phyloP scores from a whole-genome alignment of 2,888 invertebrate species.

The Amitus sp. region DNA sequence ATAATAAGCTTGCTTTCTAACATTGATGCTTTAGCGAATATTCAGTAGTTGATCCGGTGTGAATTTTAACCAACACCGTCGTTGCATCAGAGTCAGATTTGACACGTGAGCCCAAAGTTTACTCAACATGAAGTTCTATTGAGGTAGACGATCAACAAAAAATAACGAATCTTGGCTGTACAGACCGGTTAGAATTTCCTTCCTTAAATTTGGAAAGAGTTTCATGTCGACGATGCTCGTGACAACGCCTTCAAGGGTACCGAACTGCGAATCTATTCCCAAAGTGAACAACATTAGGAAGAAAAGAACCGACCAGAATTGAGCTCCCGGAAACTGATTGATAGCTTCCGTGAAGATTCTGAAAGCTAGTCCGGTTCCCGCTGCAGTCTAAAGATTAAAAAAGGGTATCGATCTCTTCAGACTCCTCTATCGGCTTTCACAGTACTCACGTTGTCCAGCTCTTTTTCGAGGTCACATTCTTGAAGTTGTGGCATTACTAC shows the following conservation, averaged over 20 bases:
- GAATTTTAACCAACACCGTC: too few relatives aligned
- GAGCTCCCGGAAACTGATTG: slow-evolving; percentile 96
- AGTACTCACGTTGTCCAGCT: slow-evolving; percentile 84
- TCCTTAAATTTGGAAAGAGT: slow-evolving; percentile 88
- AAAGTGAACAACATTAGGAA: slow-evolving; percentile 97
- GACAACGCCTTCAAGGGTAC: slow-evolving; percentile 94
- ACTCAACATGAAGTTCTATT: too few relatives aligned
- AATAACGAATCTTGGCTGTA: neutral
- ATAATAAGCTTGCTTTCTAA: too few relatives aligned
- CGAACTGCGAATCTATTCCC: slow-evolving; percentile 97
- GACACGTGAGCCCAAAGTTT: too few relatives aligned
- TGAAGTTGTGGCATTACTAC: slow-evolving; percentile 76
- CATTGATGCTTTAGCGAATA: too few relatives aligned
- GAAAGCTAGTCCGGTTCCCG: slow-evolving; percentile 95
- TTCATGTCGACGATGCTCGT: slow-evolving; percentile 97
- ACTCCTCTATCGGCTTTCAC: neutral
- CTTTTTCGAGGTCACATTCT: slow-evolving; percentile 84
- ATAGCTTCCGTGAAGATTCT: slow-evolving; percentile 98
- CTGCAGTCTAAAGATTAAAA: slow-evolving; percentile 80
- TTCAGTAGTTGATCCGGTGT: too few relatives aligned
- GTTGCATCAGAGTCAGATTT: too few relatives aligned
- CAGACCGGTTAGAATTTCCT: slow-evolving; percentile 86
- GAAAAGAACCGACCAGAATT: slow-evolving; percentile 95
- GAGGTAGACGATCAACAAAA: too few relatives aligned
- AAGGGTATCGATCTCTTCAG: too few relatives aligned